Percentiles rank a stretch among this genome's conserved stretches.
Conservation (phyloP, 2,888 invertebrate species). For the Augiades crinisus region DNA sequence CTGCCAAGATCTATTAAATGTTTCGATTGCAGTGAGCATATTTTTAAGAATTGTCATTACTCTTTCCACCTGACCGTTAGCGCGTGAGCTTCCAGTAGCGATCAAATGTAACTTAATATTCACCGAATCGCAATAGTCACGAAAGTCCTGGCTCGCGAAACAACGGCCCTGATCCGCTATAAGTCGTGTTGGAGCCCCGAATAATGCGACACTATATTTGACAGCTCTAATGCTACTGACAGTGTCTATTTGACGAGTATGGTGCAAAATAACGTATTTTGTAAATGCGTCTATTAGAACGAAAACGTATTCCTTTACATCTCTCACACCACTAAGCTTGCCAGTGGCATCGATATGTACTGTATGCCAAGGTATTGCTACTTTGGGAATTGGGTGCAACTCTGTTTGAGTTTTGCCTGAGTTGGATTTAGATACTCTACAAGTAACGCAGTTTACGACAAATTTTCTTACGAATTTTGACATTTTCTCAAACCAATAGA, state of each 20-base stretch:
- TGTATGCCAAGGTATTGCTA: conserved; percentile 38
- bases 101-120: conserved; percentile 31
- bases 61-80: conserved; percentile 33
- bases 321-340: conserved; percentile 37
- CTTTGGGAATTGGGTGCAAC: conserved; percentile 45
- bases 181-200: conserved; percentile 29
- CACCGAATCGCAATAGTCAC: conserved; percentile 20
- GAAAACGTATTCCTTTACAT: conserved; percentile 38
- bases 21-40: too few species aligned
- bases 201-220: conserved; percentile 22
- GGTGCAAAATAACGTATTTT: conserved; percentile 34
- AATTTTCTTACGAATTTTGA: conserved; percentile 41
- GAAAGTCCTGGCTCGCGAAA: conserved; percentile 28
- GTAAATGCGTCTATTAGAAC: conserved; percentile 40
- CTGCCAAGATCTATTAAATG: too few species aligned
- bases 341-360: conserved; percentile 40
- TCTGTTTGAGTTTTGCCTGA: conserved; percentile 40
- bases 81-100: conserved; percentile 27
- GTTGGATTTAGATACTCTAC: conserved; percentile 39
- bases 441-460: conserved; percentile 43
- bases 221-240: conserved; percentile 25
- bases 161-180: conserved; percentile 33
- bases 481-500: conserved; percentile 41
- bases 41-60: conserved; percentile 22
- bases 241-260: conserved; percentile 23